Base-by-base conservation (phyloP, 1,140 invertebrate genomes). In the Mamestra configurata region DNA sequence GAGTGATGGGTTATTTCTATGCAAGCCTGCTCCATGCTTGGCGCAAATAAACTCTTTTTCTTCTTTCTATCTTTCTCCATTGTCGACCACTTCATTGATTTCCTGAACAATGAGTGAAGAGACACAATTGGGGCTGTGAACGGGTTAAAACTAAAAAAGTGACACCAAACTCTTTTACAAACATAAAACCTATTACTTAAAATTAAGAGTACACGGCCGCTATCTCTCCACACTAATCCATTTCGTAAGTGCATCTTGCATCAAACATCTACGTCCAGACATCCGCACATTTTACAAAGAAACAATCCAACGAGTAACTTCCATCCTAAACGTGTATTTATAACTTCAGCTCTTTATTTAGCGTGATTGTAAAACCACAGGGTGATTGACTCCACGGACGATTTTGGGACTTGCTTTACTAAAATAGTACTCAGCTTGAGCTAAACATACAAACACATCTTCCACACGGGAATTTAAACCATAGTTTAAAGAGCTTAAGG, bases 311-410 rank as follows among this genome's bases (percentile, higher is more conserved):
- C n/a, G n/a, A n/a, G n/a, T n/a, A 76, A 64, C 73, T n/a, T 24
- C 61, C 73, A 64, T 22, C 13, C 24, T 22, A n/a, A 35, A 49
- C 40, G 20, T 31, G 59, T 64, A 77, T 49, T 77, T 46, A 49
- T 40, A 66, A 77, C 13, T 18, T 20, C 13, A 77, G 20, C n/a
- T 55, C 73, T 49, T 49, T 49, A 53, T 68, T 53, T 20, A 68
- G 20, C 61, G 51, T 20, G 64, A 77, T 66, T 76, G 59, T 77
- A 82, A 31, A 31, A 80, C 73, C 68, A 37, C 35, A 80, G 73
- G 82, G 82, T 83, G 82, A 83, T 83, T 83, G 82, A 83, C 82
- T 80, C 31, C 24, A 53, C 15, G 8, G 53, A 13, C 79, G 46
- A 66, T 70, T 83, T 83, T 80, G 79, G 82, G 80, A 57, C 75